These are phyloP conservation scores for Amyelois transitella DNA, from an alignment of 1,140 invertebrate genomes.

Conservation along the genomic window DNA sequence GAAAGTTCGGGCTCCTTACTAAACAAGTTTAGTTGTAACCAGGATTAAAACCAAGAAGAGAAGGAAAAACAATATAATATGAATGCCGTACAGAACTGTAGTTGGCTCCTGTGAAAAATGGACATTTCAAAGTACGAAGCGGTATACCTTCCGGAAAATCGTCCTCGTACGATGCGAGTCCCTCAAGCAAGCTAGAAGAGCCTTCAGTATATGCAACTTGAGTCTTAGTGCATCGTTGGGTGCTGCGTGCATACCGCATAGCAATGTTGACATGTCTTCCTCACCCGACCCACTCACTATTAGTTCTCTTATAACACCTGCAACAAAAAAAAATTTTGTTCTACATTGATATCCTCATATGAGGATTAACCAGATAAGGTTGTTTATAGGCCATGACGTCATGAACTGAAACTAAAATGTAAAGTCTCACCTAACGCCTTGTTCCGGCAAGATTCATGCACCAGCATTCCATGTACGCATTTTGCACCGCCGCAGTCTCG, in stretches of 20 bases:
- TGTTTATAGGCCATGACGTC: no score
- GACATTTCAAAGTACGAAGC: no score
- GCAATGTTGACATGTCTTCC: constrained; percentile 94
- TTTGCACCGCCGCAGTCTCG: constrained; percentile 93
- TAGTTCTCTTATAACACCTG: constrained; percentile 87
- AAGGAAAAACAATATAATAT: no score
- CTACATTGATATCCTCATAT: background rate
- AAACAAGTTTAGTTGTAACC: no score
- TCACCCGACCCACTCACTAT: constrained; percentile 94
- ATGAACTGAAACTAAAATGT: no score
- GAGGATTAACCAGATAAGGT: background rate
- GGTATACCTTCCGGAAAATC: constrained; percentile 94
- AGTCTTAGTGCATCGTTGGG: constrained; percentile 85
- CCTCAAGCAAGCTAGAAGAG: constrained; percentile 89
- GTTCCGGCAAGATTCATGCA: constrained; percentile 87
- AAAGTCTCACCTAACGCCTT: constrained; percentile 80
- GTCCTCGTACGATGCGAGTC: constrained; percentile 97
- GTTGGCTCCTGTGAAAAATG: no score
- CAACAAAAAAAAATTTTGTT: background rate
- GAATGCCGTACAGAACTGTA: no score
- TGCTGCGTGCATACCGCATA: constrained; percentile 93
- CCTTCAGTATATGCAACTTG: constrained; percentile 94
- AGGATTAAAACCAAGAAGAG: no score
- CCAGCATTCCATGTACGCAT: constrained; percentile 92
- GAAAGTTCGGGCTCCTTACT: no score